Conservation (phyloP, 1,140 invertebrate species). For the Penaeus vannamei region DNA sequence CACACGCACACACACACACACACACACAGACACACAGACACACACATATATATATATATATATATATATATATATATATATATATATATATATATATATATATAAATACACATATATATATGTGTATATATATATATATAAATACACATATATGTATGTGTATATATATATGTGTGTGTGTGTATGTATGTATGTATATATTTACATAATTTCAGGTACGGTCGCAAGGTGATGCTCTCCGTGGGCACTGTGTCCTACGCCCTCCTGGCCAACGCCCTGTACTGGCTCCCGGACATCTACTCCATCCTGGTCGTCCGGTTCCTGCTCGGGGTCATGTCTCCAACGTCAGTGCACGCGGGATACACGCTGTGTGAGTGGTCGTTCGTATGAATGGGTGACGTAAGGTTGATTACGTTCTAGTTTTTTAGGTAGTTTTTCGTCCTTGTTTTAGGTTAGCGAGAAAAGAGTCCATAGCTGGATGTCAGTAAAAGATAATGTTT, state of each 20-base stretch:
- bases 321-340: constrained; percentile 29
- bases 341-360: constrained; percentile 27
- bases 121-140: background rate
- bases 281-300: constrained; percentile 29
- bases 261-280: background rate
- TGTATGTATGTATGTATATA: constrained; percentile 9
- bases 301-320: constrained; percentile 34
- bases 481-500: no score
- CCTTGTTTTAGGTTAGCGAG: no score
- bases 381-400: no score
- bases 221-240: constrained; percentile 27
- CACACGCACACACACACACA: no score
- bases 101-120: background rate
- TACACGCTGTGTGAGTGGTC: constrained; percentile 35
- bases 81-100: no score
- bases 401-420: no score
- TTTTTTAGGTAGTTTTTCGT: no score
- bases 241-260: constrained; percentile 13
- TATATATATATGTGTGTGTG: constrained; percentile 2
- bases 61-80: no score
- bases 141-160: background rate
- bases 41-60: no score
- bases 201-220: constrained; percentile 19
- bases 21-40: no score
- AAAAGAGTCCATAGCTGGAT: no score